Base-by-base conservation (phyloP, 2,797 vertebrate genomes). In the Anolis apletophallus region DNA sequence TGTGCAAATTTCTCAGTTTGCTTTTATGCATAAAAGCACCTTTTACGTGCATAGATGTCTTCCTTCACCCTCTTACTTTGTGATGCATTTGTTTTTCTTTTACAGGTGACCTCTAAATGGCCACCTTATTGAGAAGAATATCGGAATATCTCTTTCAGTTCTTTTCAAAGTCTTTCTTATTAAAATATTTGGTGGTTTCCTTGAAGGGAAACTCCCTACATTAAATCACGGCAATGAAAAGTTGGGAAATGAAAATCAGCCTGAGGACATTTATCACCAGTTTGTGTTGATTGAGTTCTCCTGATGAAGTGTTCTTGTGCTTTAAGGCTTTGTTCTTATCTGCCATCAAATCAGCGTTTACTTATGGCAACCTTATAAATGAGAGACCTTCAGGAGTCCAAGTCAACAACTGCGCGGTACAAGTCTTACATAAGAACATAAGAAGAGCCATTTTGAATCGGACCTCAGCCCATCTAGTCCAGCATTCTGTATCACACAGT, bases 141-240 rank as follows among this genome's bases (percentile, higher is more conserved):
- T 61, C 29, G 50, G 52, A 29, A 72, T 10, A 61, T 74, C 46
- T 68, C 46, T 64, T 59, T 57, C 10, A 29, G 10, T 64, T 64
- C 59, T 64, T 57, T 67, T 19, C n/a, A 59, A 36, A 72, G 77
- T 59, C 54, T 85, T 46, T 32, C 26, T 1, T 32, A 57, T 52
- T 26, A 84, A 72, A 68, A 83, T 17, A 34, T 26, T 8, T 17
- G 34, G 55, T 80, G 12, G 29, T 71, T 71, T 61, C 77, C 69
- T 85, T 78, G 29, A 61, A 80, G 54, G 77, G 77, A 85, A 85
- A 57, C 19, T n/a, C 67, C 84, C 77, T 52, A 32, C 50, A 69
- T 80, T 80, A 86, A 80, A 64, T 86, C 36, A 80, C 54, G 21
- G 55, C 29, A 74, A 64, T 61, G 36, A 34, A n/a, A 64, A 34